Evolutionary conservation across 2,113 vertebrate genomes (phyloP), one percentile per base, ranked within the genome.

Genomic region (Cyprinus carpio): DNA sequence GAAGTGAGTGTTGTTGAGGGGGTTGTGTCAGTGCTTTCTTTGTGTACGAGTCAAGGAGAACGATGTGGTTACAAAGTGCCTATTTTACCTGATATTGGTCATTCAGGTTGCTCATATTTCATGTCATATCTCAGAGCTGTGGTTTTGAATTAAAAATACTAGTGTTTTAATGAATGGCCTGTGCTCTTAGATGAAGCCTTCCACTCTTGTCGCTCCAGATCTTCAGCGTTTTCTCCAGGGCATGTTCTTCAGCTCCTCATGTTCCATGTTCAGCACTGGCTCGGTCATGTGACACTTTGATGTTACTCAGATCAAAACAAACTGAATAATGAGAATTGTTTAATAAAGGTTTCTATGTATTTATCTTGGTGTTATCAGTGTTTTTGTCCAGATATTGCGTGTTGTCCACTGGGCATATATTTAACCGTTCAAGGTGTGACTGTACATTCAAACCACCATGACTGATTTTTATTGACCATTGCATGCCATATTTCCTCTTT

Each of bases 301-400:
- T 78, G 75, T 82, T 81, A 81, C 13, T 62, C 43, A 25, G 74
- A 80, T 89, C 46, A 85, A 87, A 88, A 85, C 88, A 78, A 86
- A 40, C 56, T 83, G 75, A 34, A 37, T 56, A 86, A 60, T 87
- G 86, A 89, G 85, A 40, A 56, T 40, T 18, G 77, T 72, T 83
- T 69, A 93, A 91, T 91, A 91, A 90, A 91, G 27, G 88, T 90
- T 92, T 92, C 37, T 90, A 90, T 84, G 86, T 87, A 81, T 87
- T n/a, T 67, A 65, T 56, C 25, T 4, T 34, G 5, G 58, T 20
- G 37, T 60, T 60, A 0, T 60, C 29, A 31, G 62, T 9, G 40
- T 64, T 54, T 56, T 84, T 56, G 51, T 16, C 54, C 16, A 20
- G 18, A 51, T 81, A 49, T 27, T 43, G 27, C 27, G 3, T 46